phyloP scores from a whole-genome alignment of 2,113 vertebrate species.

The Platysternon megacephalum region DNA sequence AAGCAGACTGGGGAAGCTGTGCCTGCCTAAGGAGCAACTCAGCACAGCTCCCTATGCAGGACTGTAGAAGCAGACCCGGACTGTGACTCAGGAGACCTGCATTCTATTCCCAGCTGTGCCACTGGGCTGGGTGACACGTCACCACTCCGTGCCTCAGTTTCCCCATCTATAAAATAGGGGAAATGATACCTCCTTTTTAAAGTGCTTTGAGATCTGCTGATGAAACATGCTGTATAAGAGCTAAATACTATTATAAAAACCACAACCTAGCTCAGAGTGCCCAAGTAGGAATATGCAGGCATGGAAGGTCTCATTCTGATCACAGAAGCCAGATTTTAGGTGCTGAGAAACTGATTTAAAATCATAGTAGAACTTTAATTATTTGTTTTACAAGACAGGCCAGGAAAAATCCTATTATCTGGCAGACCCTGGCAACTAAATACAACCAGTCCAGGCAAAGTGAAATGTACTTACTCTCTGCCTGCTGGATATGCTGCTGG shows the following conservation, averaged over 20 bases:
- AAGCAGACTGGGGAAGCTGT: neutral
- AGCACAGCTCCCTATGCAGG: fast-evolving
- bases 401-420: neutral
- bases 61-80: neutral
- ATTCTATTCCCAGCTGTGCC: too few species aligned
- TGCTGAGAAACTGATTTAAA: neutral
- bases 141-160: neutral
- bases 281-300: neutral
- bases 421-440: neutral
- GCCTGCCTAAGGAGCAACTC: fast-evolving
- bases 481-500: neutral
- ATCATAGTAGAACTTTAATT: neutral
- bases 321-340: neutral
- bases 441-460: neutral
- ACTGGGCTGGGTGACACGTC: too few species aligned
- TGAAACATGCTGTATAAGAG: neutral
- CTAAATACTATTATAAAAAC: neutral
- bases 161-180: neutral
- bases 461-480: neutral
- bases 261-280: neutral
- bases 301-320: neutral
- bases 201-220: neutral
- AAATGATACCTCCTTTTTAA: neutral
- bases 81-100: too few species aligned
- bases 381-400: neutral